Evolutionary conservation across 2,113 vertebrate genomes (phyloP), one percentile per base, ranked within the genome.

Genomic region (Pelusios castaneus): DNA sequence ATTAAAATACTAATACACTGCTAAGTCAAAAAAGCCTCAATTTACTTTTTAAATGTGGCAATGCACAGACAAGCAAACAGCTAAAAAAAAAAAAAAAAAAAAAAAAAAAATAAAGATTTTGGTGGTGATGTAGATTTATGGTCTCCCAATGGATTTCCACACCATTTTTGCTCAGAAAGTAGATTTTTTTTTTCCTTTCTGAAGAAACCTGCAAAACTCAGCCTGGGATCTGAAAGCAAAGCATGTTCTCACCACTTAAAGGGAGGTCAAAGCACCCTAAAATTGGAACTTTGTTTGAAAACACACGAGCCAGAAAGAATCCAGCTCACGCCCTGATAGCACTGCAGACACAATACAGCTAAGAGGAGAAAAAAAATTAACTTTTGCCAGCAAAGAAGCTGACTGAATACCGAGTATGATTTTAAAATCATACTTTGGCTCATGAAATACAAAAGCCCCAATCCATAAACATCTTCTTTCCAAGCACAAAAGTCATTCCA

Each of bases 261-360:
- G 4, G 79, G 49, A 34, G 8, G 11, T 27, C 82, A 92, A 89
- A 91, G n/a, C 34, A 24, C 29, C 27, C 81, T 56, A 34, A 25
- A n/a, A 43, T 38, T 84, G 58, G 5, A 79, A 93, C 16, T 43
- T 55, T 89, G 70, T 25, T n/a, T 81, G 55, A 60, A 27, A 38
- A 78, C 21, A 75, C 9, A 34, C 0, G 0, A 38, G 41, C 82
- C 70, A 34, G 38, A 78, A 85, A 58, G 8, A 6, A 0, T 13
- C 7, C 38, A 80, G 24, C n/a, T 67, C 17, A 38, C 34, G 34
- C 7, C 34, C 34, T 38, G 34, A n/a, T 7, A 89, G 54, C 58
- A 9, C 58, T 2, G 2, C 67, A 80, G 92, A 89, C 56, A 7
- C 34, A 80, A 41, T 17, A 21, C 11, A 90, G 83, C 55, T 84